Evolutionary conservation across 2,888 invertebrate genomes (phyloP), one percentile per base, ranked within the genome.

Genomic region (Rotaria macrura): DNA sequence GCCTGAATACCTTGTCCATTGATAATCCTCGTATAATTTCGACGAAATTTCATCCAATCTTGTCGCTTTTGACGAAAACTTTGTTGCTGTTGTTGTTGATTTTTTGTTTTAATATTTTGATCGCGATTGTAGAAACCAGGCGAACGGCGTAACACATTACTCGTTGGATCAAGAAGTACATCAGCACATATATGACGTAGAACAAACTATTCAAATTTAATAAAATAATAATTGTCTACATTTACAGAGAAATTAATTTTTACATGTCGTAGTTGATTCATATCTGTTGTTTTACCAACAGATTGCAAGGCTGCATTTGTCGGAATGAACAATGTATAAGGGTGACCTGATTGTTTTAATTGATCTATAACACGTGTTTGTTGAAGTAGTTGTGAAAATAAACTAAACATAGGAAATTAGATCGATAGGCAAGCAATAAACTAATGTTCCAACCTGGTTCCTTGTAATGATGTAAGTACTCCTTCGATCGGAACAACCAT

Each of bases 101-200:
- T 43, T 9, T 49, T 49, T 47, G 14, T 47, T 25, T 38, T 38
- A 0, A 34, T 2, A 43, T 43, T 43, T 40, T 79, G 79, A 43
- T 7, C 3, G n/a, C 79, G 79, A 43, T n/a, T 79, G 14, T 79
- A 79, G n/a, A 9, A 79, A n/a, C 79, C 79, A 5, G 25, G 43
- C n/a, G 79, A 79, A 43, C 79, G 40, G n/a, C 79, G 40, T 79
- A 43, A 10, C 10, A 79, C 14, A 79, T 79, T 79, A 43, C 38
- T 79, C n/a, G 4, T 25, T 14, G 79, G 79, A 43, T 79, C 79
- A 79, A 79, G 79, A 43, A 79, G n/a, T 43, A 43, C n/a, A 79
- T 79, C 79, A 79, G 79, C 43, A 43, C 79, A 79, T n/a, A 79
- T 79, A 43, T 79, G 79, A 43, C 79, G 79, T 12, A 43, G 79